phyloP scores from a whole-genome alignment of 2,113 vertebrate species.

The Phasianus colchicus region DNA sequence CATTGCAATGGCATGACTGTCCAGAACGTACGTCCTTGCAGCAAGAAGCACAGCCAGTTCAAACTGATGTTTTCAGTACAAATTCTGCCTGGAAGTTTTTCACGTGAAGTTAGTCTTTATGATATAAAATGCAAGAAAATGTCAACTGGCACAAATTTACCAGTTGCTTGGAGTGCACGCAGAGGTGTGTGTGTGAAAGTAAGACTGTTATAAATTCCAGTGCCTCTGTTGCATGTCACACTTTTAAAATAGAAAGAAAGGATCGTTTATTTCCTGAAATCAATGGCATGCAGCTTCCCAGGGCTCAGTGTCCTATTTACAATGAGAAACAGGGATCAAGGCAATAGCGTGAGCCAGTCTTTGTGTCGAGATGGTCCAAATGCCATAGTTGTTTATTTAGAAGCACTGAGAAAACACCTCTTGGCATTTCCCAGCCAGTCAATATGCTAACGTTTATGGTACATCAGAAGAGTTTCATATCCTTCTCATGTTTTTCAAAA shows the following conservation, averaged over 20 bases:
- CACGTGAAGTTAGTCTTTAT: not conserved
- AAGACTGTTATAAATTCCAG: not conserved
- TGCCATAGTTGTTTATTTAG: not conserved
- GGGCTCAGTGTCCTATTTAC: not conserved
- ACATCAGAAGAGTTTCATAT: not conserved
- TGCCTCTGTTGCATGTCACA: not conserved
- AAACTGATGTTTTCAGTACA: not conserved
- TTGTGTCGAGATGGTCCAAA: not conserved
- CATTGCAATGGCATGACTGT: too few relatives aligned
- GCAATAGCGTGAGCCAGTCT: not conserved
- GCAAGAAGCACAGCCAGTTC: accelerated
- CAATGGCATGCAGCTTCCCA: not conserved
- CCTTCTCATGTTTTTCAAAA: not conserved
- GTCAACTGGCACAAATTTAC: not conserved
- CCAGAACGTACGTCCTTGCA: not conserved
- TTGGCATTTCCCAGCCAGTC: not conserved
- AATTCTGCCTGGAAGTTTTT: not conserved
- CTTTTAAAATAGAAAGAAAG: not conserved
- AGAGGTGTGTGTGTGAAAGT: not conserved
- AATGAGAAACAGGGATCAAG: not conserved
- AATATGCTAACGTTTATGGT: not conserved
- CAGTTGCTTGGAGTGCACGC: accelerated
- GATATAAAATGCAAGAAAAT: not conserved
- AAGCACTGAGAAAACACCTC: not conserved
- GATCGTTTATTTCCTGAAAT: not conserved